Percentiles rank a stretch among this genome's conserved stretches.
These are phyloP conservation scores for Micromys minutus DNA, from an alignment of 2,113 vertebrate species.

Conservation along the genomic window DNA sequence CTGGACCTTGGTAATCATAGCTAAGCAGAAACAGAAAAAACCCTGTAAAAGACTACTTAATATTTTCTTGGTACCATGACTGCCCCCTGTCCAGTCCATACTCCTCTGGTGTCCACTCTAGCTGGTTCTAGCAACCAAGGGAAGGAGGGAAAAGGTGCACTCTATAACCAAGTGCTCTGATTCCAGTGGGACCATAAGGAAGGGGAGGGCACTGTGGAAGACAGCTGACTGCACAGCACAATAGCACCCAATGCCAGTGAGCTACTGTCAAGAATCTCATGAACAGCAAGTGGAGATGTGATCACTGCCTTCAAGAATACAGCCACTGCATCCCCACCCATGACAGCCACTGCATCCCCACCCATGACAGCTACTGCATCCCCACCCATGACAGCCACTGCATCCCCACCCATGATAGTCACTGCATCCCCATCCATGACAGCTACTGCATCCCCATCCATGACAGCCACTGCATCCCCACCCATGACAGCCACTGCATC, in stretches of 20 bases:
- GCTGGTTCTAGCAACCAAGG: background rate
- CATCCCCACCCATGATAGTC: too few species aligned
- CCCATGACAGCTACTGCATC: too few species aligned
- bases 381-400: too few species aligned
- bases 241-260: background rate
- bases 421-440: too few species aligned
- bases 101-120: background rate
- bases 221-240: background rate
- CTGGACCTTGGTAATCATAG: background rate
- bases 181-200: background rate
- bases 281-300: background rate
- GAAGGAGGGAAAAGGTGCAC: background rate
- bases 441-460: too few species aligned
- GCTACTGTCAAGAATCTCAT: background rate
- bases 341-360: too few species aligned
- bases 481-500: too few species aligned
- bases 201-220: background rate
- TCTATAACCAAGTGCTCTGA: background rate
- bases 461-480: too few species aligned
- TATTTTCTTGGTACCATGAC: background rate
- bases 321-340: too few species aligned
- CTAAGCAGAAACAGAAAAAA: background rate
- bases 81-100: background rate
- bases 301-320: background rate
- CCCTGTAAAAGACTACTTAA: background rate